phyloP scores from a whole-genome alignment of 2,797 vertebrate genomes.

The Peromyscus nudipes region DNA sequence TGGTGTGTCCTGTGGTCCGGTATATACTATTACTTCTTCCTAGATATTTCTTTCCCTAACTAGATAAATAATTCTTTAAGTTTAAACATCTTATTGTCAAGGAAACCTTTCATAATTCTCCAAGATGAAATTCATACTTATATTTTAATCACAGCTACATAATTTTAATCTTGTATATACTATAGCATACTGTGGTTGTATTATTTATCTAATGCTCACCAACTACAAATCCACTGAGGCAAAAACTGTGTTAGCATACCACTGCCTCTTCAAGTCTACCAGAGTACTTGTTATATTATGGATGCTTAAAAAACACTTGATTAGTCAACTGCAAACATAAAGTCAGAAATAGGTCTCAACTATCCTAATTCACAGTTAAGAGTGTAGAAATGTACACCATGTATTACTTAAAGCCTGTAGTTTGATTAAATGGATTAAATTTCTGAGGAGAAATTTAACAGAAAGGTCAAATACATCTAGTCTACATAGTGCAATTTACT shows the following conservation, averaged over 20 bases:
- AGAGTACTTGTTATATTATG: not conserved
- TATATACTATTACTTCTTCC: not conserved
- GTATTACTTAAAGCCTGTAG: conserved; percentile 45
- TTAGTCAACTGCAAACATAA: conserved; percentile 26
- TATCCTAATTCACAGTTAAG: conserved; percentile 46
- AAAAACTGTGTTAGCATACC: not conserved
- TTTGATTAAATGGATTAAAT: conserved; percentile 19
- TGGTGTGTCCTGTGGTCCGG: not conserved
- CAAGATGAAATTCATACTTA: not conserved
- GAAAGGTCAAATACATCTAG: conserved; percentile 5
- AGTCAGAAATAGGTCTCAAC: conserved; percentile 39
- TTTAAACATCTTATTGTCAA: conserved; percentile 6
- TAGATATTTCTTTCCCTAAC: not conserved
- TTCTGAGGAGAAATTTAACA: too few relatives aligned
- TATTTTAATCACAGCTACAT: conserved; percentile 12
- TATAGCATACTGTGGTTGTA: not conserved
- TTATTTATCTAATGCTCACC: conserved; percentile 1
- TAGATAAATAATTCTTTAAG: conserved; percentile 23
- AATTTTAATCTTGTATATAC: conserved; percentile 22
- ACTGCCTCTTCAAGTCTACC: not conserved
- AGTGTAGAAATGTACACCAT: not conserved
- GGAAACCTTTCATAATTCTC: conserved; percentile 3
- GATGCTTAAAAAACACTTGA: not conserved
- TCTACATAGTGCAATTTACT: not conserved
- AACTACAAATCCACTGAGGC: conserved; percentile 9